Percentiles rank a stretch among this genome's conserved stretches.
Conservation (phyloP, 2,113 vertebrate genomes). For the Sorex fumeus region DNA sequence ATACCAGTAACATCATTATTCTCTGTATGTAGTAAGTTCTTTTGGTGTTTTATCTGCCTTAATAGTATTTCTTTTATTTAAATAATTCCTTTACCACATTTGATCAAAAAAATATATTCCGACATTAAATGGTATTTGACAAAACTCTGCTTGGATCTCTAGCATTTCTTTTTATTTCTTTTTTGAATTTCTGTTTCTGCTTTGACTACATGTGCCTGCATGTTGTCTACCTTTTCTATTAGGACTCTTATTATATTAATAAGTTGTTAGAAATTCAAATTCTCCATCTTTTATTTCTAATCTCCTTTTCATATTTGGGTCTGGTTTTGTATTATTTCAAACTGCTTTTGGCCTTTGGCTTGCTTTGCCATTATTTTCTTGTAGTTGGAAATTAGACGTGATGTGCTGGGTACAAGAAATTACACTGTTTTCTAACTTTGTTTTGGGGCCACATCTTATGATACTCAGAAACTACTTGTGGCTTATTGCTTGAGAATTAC, state of each 20-base stretch:
- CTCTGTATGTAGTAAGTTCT: not conserved
- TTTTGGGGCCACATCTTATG: too few relatives aligned
- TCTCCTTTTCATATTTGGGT: not conserved
- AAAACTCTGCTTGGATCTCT: not conserved
- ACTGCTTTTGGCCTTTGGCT: not conserved
- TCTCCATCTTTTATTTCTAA: not conserved
- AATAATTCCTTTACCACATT: constrained; percentile 14
- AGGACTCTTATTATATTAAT: not conserved
- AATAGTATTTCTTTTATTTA: not conserved
- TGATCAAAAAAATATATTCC: not conserved
- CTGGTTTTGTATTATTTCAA: not conserved
- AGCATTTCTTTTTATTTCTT: not conserved
- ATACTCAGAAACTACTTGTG: too few relatives aligned
- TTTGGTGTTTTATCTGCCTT: constrained; percentile 44
- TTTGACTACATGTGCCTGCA: not conserved
- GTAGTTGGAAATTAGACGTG: not conserved
- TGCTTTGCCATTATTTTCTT: not conserved
- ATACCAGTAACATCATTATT: not conserved
- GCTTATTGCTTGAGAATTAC: too few relatives aligned
- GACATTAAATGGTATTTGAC: not conserved
- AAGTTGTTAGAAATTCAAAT: not conserved
- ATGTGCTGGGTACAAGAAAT: not conserved
- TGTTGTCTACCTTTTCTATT: not conserved
- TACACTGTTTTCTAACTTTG: too few relatives aligned
- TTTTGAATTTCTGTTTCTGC: not conserved